phyloP scores from a whole-genome alignment of 2,888 invertebrate species.

The Deladenus siricidicola region DNA sequence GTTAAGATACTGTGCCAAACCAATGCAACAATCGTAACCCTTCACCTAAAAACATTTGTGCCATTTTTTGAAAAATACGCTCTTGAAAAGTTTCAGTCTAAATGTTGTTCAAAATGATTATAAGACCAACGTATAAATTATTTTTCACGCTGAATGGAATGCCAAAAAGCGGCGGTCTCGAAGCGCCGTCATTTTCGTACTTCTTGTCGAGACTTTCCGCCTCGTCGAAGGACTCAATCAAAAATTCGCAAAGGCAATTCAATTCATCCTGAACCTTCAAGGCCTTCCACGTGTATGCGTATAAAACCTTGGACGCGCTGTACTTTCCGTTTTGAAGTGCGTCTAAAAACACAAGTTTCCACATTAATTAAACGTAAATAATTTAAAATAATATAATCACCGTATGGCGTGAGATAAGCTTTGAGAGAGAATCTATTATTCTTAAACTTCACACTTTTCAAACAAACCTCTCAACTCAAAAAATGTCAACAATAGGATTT shows the following conservation, averaged over 20 bases:
- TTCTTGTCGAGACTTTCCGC: slow-evolving; percentile 36
- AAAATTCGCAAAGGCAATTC: slow-evolving; percentile 46
- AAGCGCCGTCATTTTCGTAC: slow-evolving; percentile 16
- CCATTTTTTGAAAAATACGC: too few species aligned
- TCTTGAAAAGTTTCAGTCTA: too few species aligned
- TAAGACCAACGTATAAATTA: slow-evolving; percentile 34
- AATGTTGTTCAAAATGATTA: neutral
- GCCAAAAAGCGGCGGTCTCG: slow-evolving; percentile 48
- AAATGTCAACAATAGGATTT: slow-evolving; percentile 15
- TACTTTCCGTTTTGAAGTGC: slow-evolving; percentile 36
- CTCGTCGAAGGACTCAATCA: slow-evolving; percentile 35
- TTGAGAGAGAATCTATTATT: neutral
- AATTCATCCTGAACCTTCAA: slow-evolving; percentile 39
- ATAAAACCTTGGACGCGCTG: slow-evolving; percentile 37
- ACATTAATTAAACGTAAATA: neutral
- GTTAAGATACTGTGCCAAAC: slow-evolving; percentile 52
- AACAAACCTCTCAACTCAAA: slow-evolving; percentile 21
- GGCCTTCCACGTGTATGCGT: slow-evolving; percentile 43
- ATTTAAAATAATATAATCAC: too few species aligned
- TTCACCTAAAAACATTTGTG: slow-evolving; percentile 42
- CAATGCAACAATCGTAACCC: slow-evolving; percentile 53
- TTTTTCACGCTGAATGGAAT: slow-evolving; percentile 52
- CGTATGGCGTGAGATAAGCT: neutral
- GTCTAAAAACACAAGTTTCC: slow-evolving; percentile 29
- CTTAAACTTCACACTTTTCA: too few species aligned